These are phyloP conservation scores for Agapornis roseicollis DNA, from an alignment of 2,113 vertebrate genomes.

Conservation along the genomic window DNA sequence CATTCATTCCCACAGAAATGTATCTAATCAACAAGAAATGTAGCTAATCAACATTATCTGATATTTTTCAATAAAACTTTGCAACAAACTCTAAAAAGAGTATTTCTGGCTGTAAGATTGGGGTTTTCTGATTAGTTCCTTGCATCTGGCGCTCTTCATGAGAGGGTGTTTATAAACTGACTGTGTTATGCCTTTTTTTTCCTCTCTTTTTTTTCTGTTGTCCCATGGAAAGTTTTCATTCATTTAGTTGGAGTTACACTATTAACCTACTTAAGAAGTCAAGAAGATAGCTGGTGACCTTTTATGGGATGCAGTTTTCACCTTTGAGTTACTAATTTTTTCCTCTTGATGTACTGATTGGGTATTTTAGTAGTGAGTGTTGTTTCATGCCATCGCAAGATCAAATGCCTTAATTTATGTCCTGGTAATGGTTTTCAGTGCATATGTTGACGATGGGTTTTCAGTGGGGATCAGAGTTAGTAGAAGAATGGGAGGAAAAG, in stretches of 20 bases:
- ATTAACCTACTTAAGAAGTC: not conserved
- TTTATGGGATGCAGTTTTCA: not conserved
- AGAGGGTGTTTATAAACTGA: not conserved
- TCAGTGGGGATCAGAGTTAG: not conserved
- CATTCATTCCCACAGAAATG: not conserved
- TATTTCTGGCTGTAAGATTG: not conserved
- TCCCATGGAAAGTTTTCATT: not conserved
- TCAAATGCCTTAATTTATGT: not conserved
- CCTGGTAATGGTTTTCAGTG: not conserved
- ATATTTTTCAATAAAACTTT: not conserved
- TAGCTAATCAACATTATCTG: not conserved
- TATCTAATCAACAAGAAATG: not conserved
- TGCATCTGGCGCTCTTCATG: not conserved
- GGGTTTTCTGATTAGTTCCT: not conserved
- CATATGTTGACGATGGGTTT: not conserved
- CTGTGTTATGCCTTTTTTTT: not conserved
- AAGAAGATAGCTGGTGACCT: not conserved
- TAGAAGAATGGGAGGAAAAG: not conserved
- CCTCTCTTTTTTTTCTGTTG: not conserved
- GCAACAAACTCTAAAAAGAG: not conserved
- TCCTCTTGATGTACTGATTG: not conserved
- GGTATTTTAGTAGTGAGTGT: not conserved
- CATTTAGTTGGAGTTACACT: not conserved
- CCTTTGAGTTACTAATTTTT: not conserved
- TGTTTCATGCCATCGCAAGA: not conserved